A percentile compares a stretch with the other conserved stretches of the same genome.
Evolutionary conservation across 2,113 vertebrate genomes (phyloP).

Genomic region (Mus musculus): GRCm39 chr8:103663501-103664000

Average conservation of each 20-base stretch:
- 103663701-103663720: not conserved
- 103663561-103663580: not conserved
- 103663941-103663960: not conserved
- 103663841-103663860: too few relatives aligned
- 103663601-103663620: not conserved
- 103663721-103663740: not conserved
- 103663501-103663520: not conserved
- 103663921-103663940: conserved; percentile 16
- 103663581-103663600: not conserved
- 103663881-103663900: too few relatives aligned
- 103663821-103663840: too few relatives aligned
- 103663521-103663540: not conserved
- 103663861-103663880: too few relatives aligned
- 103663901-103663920: conserved; percentile 3
- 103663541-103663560: not conserved
- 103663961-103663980: not conserved
- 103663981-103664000: not conserved
- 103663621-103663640: not conserved
- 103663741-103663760: conserved; percentile 10
- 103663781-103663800: not conserved
- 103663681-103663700: not conserved
- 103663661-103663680: not conserved
- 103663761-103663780: not conserved
- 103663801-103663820: too few relatives aligned
- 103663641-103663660: not conserved